Evolutionary conservation across 2,888 invertebrate genomes (phyloP).

Genomic region (Meloe dianella): DNA sequence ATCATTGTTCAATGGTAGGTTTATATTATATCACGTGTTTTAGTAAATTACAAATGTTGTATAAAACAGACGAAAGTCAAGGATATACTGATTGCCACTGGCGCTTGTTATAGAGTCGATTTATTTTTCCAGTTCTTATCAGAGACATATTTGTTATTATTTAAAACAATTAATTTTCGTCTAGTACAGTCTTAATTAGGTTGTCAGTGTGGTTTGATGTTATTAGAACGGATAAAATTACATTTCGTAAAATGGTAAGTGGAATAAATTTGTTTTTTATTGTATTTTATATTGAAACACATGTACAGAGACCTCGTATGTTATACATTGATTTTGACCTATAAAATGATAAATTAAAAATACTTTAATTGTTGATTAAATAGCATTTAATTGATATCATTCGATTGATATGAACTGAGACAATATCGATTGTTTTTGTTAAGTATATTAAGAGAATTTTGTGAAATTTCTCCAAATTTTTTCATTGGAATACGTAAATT

Average conservation of each 20-base stretch:
- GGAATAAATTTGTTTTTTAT: not conserved
- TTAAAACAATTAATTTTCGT: constrained; percentile 16
- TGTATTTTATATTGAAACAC: not conserved
- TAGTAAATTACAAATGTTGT: constrained; percentile 44
- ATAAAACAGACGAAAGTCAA: constrained; percentile 51
- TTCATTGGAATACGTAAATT: constrained; percentile 16
- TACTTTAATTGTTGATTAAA: not conserved
- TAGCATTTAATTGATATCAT: not conserved
- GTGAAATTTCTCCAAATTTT: not conserved
- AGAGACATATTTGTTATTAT: constrained; percentile 26
- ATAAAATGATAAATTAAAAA: not conserved
- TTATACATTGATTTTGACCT: not conserved
- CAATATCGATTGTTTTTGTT: not conserved
- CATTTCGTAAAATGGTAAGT: constrained; percentile 29
- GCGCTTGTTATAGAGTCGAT: constrained; percentile 42
- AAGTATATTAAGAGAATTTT: not conserved
- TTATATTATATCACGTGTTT: constrained; percentile 50
- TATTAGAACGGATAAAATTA: constrained; percentile 19
- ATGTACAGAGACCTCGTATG: not conserved
- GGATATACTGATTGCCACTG: constrained; percentile 47
- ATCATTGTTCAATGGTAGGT: constrained; percentile 34
- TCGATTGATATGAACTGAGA: not conserved
- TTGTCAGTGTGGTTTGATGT: constrained; percentile 24
- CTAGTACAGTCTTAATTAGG: constrained; percentile 18
- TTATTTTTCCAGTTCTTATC: constrained; percentile 31